A percentile compares a stretch with the other conserved stretches of the same genome.
These are phyloP conservation scores for Enteromius viviparus DNA, from an alignment of 2,797 vertebrate species.

Conservation along the genomic window DNA sequence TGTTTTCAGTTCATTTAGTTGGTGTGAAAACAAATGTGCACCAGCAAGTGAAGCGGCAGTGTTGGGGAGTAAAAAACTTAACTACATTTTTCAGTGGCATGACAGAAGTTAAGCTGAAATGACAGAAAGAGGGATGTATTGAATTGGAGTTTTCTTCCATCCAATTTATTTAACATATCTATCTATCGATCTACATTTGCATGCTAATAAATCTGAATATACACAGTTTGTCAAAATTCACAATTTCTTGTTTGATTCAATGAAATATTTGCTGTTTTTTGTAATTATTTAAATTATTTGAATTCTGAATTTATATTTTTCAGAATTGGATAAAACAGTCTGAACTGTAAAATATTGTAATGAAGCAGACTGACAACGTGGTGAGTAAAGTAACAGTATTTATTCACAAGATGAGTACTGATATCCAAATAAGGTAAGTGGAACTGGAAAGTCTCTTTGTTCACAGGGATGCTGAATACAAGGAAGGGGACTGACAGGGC, in stretches of 20 bases:
- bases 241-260: background rate
- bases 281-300: no score
- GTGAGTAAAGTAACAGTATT: no score
- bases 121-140: no score
- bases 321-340: background rate
- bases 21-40: constrained; percentile 20
- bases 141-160: no score
- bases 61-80: background rate
- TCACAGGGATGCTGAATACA: no score
- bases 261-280: background rate
- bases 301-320: background rate
- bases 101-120: background rate
- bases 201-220: background rate
- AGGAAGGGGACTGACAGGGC: no score
- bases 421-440: no score
- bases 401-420: no score
- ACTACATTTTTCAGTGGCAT: background rate
- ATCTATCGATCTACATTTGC: no score
- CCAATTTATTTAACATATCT: no score
- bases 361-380: no score
- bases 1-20: constrained; percentile 2
- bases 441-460: no score
- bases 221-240: background rate
- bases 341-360: background rate
- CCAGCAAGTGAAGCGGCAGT: background rate